Base-by-base conservation (phyloP, 1,140 invertebrate genomes). In the Macrosteles quadrilineatus region DNA sequence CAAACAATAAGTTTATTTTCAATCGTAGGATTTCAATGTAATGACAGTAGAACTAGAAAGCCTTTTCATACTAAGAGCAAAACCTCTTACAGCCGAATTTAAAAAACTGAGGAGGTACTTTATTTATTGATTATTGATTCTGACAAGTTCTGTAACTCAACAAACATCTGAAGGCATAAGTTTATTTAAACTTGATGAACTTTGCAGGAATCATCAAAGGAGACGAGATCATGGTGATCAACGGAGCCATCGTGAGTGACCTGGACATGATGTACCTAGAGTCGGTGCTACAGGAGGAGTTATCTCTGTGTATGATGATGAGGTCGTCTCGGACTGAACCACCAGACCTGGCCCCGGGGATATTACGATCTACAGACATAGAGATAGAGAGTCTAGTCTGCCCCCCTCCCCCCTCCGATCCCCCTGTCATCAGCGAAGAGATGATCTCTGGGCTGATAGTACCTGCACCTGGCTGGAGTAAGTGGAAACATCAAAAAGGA, bases 241-340 rank as follows among this genome's bases (percentile, higher is more conserved):
- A 99, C 83, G 94, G 96, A 72, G 95, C 96, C 72, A 95, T 98
- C 78, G 96, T 98, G 50, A 95, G 93, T 73, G 96, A 98, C 83
- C 85, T 99, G 82, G 96, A 98, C 86, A 99, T 99, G 96, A 98
- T 98, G 92, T 98, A 97, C 85, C 87, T 98, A 77, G 97, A 98
- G 81, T 91, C 90, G 77, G 93, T 98, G 36, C 85, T 98, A 69
- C 95, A 98, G 83, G 96, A 98, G 81, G 96, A 97, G 78, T 86
- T 95, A 36, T 91, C 93, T 29, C 86, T 98, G n/a, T 96, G 94
- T 83, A 94, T 98, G 89, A 98, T 97, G 91, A 96, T 98, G 88
- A 87, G 96, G 72, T 97, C 95, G 21, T 96, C 95, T n/a, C 87
- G 95, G 74, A 96, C 93, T 0, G 95, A 98, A 80, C 93, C 94